Percentiles rank a stretch among this genome's conserved stretches.
Evolutionary conservation across 2,113 vertebrate genomes (phyloP).

Genomic region (Micromys minutus): DNA sequence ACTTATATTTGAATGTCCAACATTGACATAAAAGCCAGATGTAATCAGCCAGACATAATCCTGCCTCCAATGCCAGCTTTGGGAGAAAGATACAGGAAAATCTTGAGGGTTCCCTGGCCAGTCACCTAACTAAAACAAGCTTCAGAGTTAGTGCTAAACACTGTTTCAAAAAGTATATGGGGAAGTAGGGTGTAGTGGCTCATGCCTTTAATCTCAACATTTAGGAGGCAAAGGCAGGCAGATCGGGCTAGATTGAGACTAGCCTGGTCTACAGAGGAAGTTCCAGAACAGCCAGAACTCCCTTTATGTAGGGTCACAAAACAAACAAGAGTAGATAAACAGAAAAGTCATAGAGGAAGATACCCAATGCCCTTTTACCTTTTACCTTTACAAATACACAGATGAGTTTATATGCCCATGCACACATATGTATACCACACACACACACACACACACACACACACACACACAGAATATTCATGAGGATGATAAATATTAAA

Average conservation of each 20-base stretch:
- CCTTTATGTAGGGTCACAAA: too few species aligned
- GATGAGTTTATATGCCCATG: not conserved
- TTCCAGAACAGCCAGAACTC: not conserved
- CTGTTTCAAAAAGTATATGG: not conserved
- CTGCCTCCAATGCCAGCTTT: not conserved
- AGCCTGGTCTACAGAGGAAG: not conserved
- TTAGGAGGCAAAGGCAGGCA: not conserved
- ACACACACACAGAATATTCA: not conserved
- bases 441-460: not conserved
- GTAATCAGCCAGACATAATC: too few species aligned
- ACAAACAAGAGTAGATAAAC: not conserved
- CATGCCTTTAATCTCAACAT: not conserved
- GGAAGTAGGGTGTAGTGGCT: not conserved
- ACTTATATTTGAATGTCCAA: not conserved
- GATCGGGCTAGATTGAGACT: not conserved
- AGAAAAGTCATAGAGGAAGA: not conserved
- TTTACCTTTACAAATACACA: not conserved
- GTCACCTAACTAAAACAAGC: not conserved
- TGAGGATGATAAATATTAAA: not conserved
- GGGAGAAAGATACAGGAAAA: not conserved
- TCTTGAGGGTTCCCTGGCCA: not conserved
- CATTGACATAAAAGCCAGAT: not conserved
- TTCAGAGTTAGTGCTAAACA: not conserved
- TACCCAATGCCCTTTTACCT: not conserved
- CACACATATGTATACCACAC: too few species aligned